These are phyloP conservation scores for Ursus arctos DNA, from an alignment of 2,113 vertebrate species.

Conservation along the genomic window DNA sequence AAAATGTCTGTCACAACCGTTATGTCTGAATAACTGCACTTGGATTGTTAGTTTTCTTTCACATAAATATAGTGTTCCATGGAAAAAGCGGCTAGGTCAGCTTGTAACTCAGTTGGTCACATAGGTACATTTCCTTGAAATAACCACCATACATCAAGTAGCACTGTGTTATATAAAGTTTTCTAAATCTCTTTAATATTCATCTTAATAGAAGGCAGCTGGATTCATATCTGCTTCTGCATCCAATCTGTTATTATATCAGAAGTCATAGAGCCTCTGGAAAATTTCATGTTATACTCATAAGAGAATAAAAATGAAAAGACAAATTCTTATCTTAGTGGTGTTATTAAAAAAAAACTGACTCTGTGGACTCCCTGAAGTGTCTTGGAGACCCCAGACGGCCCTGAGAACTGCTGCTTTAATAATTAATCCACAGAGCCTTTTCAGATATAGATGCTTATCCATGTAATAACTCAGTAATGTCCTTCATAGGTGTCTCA, in stretches of 20 bases:
- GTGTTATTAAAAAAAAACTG: neutral
- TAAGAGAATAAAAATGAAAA: neutral
- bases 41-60: conserved; percentile 41
- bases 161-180: neutral
- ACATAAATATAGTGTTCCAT: neutral
- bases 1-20: neutral
- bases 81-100: neutral
- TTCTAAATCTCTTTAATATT: conserved; percentile 20
- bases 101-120: neutral
- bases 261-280: neutral
- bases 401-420: neutral
- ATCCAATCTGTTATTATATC: neutral
- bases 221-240: neutral
- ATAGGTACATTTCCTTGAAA: neutral
- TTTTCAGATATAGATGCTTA: neutral
- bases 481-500: neutral
- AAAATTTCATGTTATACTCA: neutral
- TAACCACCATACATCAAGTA: neutral
- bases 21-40: neutral
- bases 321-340: neutral
- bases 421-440: neutral
- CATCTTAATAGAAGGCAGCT: neutral
- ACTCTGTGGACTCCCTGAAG: neutral
- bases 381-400: neutral
- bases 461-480: neutral